These are phyloP conservation scores for Synergus gifuensis DNA, from an alignment of 2,888 invertebrate species.

Conservation along the genomic window DNA sequence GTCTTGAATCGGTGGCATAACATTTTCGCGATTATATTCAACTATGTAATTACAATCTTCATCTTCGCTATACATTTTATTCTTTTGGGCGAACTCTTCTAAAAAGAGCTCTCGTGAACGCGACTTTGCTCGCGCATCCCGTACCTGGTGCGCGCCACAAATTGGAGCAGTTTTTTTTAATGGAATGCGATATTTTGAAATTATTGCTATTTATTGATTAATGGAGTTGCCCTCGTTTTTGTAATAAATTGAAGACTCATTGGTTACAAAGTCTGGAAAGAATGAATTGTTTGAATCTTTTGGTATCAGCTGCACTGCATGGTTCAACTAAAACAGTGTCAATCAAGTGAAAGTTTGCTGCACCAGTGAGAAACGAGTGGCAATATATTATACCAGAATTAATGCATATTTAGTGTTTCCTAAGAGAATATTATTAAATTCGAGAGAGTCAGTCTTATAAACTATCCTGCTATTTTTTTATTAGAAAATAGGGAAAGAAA, in stretches of 20 bases:
- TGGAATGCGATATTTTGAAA: not conserved
- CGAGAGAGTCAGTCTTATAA: not conserved
- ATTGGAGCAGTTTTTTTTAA: not conserved
- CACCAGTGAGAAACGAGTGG: constrained; percentile 19
- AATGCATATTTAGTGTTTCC: constrained; percentile 4
- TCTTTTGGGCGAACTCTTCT: too few species aligned
- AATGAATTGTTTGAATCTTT: constrained; percentile 24
- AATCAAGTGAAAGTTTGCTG: constrained; percentile 36
- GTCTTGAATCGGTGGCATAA: too few species aligned
- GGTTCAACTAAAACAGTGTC: constrained; percentile 36
- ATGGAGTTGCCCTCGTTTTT: not conserved
- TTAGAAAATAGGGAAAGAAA: not conserved
- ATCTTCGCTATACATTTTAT: too few species aligned
- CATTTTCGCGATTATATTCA: too few species aligned
- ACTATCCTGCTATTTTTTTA: not conserved
- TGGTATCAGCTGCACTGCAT: constrained; percentile 11
- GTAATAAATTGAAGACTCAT: constrained; percentile 5
- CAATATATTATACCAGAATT: constrained; percentile 1
- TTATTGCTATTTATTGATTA: not conserved
- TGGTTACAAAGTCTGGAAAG: constrained; percentile 15
- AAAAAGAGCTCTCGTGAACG: too few species aligned
- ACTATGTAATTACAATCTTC: too few species aligned
- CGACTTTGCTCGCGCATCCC: too few species aligned
- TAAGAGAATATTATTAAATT: not conserved
- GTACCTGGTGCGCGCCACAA: too few species aligned